Base-by-base conservation (phyloP, 2,888 invertebrate genomes). In the Oxytorus armatus region DNA sequence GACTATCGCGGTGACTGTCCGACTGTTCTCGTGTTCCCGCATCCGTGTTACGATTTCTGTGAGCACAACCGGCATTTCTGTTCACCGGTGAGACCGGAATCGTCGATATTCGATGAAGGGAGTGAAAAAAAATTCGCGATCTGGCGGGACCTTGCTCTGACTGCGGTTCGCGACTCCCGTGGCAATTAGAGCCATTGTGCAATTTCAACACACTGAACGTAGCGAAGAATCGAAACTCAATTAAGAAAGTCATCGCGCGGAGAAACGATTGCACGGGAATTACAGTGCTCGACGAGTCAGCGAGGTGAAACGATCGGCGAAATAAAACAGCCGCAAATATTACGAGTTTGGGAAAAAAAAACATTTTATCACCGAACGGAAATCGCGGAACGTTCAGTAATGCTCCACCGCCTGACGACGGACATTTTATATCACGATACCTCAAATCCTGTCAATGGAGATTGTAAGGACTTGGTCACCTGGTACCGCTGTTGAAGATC, bases 1-100 rank as follows among this genome's bases (percentile, higher is more conserved):
- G 69, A 70, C 44, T 39, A 55, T 16, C 49, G n/a, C n/a, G 49
- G 63, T 63, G 77, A 77, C 70, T 49, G 70, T 69, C 49, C 21
- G 70, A 36, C 69, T 33, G 55, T 63, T 76, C 53, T 42, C 8
- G 36, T 36, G 29, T 61, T 53, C 29, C 21, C 61, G 53, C 57
- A 57, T 68, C 42, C 36, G 42, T 61, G 51, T 14, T 61, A 61
- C 61, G 57, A 66, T 75, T 75, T 66, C 74, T 75, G 36, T 66
- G 23, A 63, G 63, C n/a, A n/a, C n/a, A n/a, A n/a, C n/a, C n/a
- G n/a, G n/a, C n/a, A n/a, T n/a, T 16, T 29, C n/a, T 51, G 33
- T 36, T n/a, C 55, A 16, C 36, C n/a, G n/a, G 29, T 18, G 33
- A 65, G 16, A 23, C 51, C 51, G 7, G 23, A 29, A 29, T 29